Percentiles rank a stretch among this genome's conserved stretches.
These are phyloP conservation scores for Drosophila sordidula DNA, from an alignment of 2,888 invertebrate genomes.

Conservation along the genomic window DNA sequence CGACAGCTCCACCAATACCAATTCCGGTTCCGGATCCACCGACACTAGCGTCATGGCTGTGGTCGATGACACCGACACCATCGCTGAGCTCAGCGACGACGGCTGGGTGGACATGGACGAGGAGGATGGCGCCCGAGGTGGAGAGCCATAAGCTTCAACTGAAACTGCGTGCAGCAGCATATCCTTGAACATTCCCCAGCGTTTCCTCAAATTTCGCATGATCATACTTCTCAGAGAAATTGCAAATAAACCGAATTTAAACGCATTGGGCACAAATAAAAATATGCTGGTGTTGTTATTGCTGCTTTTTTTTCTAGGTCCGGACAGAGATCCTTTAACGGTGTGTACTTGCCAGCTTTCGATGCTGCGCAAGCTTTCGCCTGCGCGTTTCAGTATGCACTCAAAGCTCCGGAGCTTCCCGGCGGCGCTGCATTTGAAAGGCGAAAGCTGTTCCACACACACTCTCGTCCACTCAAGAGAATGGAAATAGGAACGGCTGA, in stretches of 20 bases:
- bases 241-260: conserved; percentile 6
- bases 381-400: conserved; percentile 11
- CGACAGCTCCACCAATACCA: conserved; percentile 43
- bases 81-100: conserved; percentile 67
- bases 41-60: conserved; percentile 67
- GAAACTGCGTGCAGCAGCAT: neutral
- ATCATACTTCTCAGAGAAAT: neutral
- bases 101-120: conserved; percentile 67
- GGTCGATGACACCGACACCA: conserved; percentile 64
- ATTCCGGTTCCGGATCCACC: conserved; percentile 61
- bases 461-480: neutral
- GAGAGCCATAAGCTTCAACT: conserved; percentile 10
- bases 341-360: conserved; percentile 8
- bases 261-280: conserved; percentile 1
- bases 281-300: no score
- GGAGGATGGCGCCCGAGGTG: conserved; percentile 60
- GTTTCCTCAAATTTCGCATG: neutral
- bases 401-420: conserved; percentile 39
- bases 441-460: conserved; percentile 32
- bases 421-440: conserved; percentile 55
- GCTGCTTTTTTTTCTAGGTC: neutral
- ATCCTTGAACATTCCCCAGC: neutral
- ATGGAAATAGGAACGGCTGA: conserved; percentile 29
- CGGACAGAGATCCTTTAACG: conserved; percentile 16
- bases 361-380: conserved; percentile 7